phyloP scores from a whole-genome alignment of 1,140 invertebrate genomes.

The Oncopeltus fasciatus region DNA sequence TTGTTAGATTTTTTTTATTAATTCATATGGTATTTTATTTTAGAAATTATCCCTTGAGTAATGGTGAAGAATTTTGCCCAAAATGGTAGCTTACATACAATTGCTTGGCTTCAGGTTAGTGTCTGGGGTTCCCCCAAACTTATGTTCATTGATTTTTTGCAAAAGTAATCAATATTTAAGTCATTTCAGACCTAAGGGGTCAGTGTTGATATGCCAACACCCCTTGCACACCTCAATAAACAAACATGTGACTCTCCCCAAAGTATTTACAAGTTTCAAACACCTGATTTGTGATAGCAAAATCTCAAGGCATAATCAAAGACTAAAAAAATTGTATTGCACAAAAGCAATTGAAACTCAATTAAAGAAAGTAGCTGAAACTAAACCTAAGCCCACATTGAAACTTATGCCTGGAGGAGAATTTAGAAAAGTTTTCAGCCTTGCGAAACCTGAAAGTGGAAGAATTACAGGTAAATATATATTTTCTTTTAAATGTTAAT shows the following conservation, averaged over 20 bases:
- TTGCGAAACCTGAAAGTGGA: neutral
- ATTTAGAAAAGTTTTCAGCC: neutral
- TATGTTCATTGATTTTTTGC: constrained; percentile 2
- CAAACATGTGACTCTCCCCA: neutral
- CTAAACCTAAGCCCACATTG: neutral
- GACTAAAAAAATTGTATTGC: neutral
- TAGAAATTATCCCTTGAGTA: neutral
- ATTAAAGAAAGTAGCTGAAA: neutral
- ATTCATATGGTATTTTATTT: neutral
- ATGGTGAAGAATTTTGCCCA: neutral
- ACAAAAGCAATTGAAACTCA: neutral
- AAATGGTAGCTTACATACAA: neutral
- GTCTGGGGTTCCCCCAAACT: neutral
- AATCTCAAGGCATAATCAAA: neutral
- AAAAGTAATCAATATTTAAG: constrained; percentile 3
- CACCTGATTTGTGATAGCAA: neutral
- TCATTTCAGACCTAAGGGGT: neutral
- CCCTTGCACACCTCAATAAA: neutral
- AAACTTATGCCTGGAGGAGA: constrained; percentile 2
- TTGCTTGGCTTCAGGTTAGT: neutral
- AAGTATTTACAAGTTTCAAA: neutral
- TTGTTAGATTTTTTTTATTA: neutral
- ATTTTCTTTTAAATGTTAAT: neutral
- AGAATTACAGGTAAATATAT: neutral
- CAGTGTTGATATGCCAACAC: neutral